Conservation (phyloP, 30 jellyfish, hydroid and myxozoan species). For the Aurelia sp. region DNA sequence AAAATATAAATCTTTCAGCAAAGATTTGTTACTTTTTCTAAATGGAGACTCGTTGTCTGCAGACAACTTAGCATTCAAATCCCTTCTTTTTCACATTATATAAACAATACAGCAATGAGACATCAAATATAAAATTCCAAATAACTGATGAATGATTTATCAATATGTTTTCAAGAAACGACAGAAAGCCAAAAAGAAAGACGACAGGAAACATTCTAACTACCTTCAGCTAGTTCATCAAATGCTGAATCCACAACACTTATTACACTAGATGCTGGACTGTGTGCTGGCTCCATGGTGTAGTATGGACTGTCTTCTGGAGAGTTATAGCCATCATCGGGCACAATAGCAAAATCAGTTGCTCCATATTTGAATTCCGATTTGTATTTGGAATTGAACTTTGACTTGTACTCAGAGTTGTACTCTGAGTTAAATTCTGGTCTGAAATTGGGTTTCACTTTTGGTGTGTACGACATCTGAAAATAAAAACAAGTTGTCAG, state of each 20-base stretch:
- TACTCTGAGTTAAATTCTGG: too few relatives aligned
- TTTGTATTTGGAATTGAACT: background rate
- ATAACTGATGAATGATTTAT: background rate
- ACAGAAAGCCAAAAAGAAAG: background rate
- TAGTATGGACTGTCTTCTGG: constrained; percentile 22
- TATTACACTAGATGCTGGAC: constrained; percentile 48
- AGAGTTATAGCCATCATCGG: constrained; percentile 51
- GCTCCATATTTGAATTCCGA: background rate
- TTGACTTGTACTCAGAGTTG: too few relatives aligned
- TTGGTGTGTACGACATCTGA: too few relatives aligned
- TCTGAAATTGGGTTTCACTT: too few relatives aligned
- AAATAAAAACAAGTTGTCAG: too few relatives aligned
- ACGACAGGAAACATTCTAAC: background rate
- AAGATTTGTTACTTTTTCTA: too few relatives aligned
- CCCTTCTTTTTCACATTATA: too few relatives aligned
- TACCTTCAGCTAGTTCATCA: constrained; percentile 75
- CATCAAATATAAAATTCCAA: background rate
- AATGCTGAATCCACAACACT: constrained; percentile 77
- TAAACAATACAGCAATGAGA: too few relatives aligned
- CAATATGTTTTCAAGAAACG: background rate
- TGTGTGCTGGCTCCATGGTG: constrained; percentile 4
- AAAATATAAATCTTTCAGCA: too few relatives aligned
- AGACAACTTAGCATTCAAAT: too few relatives aligned
- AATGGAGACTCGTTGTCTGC: too few relatives aligned
- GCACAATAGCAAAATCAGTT: constrained; percentile 13